Conservation (phyloP, 2,888 invertebrate species). For the Tetragonisca angustula region DNA sequence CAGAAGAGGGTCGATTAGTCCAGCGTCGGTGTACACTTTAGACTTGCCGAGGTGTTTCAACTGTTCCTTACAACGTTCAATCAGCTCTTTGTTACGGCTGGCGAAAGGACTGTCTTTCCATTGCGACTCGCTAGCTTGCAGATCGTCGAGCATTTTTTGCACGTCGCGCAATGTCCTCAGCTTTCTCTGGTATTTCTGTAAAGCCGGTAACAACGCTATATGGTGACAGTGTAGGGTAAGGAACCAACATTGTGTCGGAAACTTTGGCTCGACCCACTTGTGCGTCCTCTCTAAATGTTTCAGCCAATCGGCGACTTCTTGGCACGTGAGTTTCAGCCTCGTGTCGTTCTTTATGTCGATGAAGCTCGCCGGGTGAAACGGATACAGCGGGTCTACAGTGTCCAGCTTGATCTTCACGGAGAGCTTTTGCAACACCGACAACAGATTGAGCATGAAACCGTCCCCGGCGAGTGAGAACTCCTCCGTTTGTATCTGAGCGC, state of each 20-base stretch:
- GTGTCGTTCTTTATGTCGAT: slow-evolving; percentile 92
- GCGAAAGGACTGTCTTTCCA: slow-evolving; percentile 93
- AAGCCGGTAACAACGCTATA: slow-evolving; percentile 94
- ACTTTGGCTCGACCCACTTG: slow-evolving; percentile 92
- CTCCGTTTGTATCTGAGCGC: slow-evolving; percentile 95
- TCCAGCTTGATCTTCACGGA: slow-evolving; percentile 95
- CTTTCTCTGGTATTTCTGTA: slow-evolving; percentile 92
- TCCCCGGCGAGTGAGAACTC: slow-evolving; percentile 95
- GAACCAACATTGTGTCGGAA: slow-evolving; percentile 99
- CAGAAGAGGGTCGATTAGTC: slow-evolving; percentile 93
- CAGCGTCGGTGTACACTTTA: slow-evolving; percentile 96
- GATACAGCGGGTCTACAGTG: slow-evolving; percentile 95
- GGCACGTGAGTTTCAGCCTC: slow-evolving; percentile 92
- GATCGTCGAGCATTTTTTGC: slow-evolving; percentile 94
- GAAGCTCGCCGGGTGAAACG: slow-evolving; percentile 92
- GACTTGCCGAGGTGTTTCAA: slow-evolving; percentile 90
- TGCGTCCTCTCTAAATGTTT: slow-evolving; percentile 87
- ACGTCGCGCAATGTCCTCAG: slow-evolving; percentile 92
- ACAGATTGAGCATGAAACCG: slow-evolving; percentile 97
- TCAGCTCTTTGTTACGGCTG: slow-evolving; percentile 91
- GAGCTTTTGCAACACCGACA: slow-evolving; percentile 95
- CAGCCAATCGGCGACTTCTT: slow-evolving; percentile 92
- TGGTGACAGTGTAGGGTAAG: slow-evolving; percentile 97
- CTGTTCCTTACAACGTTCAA: slow-evolving; percentile 95
- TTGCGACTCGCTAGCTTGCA: slow-evolving; percentile 91